A percentile compares a stretch with the other conserved stretches of the same genome.
These are phyloP conservation scores for Scaptomyza montana DNA, from an alignment of 1,140 invertebrate species.

Conservation along the genomic window DNA sequence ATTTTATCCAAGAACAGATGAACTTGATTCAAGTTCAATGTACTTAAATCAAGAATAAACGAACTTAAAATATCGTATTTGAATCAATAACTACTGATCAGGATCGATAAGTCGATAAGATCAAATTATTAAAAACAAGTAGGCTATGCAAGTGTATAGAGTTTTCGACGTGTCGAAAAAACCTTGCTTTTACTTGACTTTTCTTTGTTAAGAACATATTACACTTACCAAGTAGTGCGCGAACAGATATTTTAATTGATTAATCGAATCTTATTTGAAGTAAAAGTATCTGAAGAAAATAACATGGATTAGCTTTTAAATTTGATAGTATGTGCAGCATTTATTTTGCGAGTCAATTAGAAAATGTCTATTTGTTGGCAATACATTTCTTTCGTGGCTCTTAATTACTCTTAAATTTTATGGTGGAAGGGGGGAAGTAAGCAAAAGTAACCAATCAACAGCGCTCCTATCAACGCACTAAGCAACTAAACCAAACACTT, in stretches of 20 bases:
- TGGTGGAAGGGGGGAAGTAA: neutral
- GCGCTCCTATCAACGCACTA: slow-evolving; percentile 41
- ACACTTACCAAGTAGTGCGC: too few species aligned
- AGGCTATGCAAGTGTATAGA: too few species aligned
- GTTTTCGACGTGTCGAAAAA: too few species aligned
- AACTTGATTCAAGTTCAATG: too few species aligned
- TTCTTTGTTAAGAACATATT: too few species aligned
- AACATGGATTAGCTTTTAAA: neutral
- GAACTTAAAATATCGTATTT: too few species aligned
- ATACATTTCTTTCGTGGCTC: neutral
- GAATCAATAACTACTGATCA: too few species aligned
- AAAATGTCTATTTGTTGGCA: neutral
- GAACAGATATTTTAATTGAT: neutral
- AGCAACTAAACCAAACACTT: slow-evolving; percentile 37
- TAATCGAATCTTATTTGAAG: neutral
- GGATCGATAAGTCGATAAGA: too few species aligned
- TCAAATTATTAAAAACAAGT: too few species aligned
- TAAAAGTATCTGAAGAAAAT: neutral
- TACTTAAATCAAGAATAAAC: too few species aligned
- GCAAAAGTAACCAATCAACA: slow-evolving; percentile 41
- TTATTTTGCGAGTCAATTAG: neutral
- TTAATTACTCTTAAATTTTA: slow-evolving; percentile 2
- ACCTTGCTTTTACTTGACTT: too few species aligned
- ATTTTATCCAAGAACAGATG: too few species aligned
- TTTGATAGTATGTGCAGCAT: neutral